A percentile compares a stretch with the other conserved stretches of the same genome.
Conservation (phyloP, 2,113 vertebrate genomes). For the Ceratotherium simum region DNA sequence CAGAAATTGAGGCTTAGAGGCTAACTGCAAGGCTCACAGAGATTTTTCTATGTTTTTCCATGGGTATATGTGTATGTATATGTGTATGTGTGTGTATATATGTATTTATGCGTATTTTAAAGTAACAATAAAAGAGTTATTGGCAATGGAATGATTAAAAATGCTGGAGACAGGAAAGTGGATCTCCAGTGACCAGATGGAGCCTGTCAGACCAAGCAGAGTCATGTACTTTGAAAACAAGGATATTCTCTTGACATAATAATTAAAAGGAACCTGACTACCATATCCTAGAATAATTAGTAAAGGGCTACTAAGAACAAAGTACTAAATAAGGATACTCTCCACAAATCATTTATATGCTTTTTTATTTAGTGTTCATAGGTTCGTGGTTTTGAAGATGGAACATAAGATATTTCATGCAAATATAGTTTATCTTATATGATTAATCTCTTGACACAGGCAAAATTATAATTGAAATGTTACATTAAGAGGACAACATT, state of each 20-base stretch:
- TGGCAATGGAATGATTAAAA: neutral
- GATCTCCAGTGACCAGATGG: neutral
- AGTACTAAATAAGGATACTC: neutral
- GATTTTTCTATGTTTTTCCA: neutral
- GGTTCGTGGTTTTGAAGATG: neutral
- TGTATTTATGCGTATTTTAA: neutral
- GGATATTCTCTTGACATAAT: neutral
- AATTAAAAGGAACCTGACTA: neutral
- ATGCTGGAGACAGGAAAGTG: neutral
- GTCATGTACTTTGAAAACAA: neutral
- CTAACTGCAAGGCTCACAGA: neutral
- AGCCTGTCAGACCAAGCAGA: neutral
- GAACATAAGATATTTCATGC: neutral
- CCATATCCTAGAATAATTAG: neutral
- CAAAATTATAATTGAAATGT: neutral
- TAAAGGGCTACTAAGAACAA: neutral
- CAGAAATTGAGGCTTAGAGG: neutral
- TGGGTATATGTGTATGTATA: too few relatives aligned
- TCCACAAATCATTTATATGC: neutral
- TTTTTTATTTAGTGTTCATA: neutral
- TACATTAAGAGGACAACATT: neutral
- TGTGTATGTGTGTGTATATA: neutral
- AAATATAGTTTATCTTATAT: neutral
- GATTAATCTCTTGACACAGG: neutral
- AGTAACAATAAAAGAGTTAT: neutral